phyloP scores from a whole-genome alignment of 2,888 invertebrate species.

The Diachrysia chrysitis region DNA sequence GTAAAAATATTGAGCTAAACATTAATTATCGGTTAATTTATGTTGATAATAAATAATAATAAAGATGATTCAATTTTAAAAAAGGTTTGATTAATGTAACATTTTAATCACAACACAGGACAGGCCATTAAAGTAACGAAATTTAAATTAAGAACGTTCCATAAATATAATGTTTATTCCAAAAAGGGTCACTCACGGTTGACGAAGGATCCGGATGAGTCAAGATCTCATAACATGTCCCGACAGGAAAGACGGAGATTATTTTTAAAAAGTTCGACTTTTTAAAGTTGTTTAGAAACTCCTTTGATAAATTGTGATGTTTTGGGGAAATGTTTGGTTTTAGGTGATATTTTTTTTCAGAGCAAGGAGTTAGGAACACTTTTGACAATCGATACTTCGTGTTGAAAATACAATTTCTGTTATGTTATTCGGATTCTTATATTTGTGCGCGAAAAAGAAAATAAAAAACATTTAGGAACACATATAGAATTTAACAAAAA shows the following conservation, averaged over 20 bases:
- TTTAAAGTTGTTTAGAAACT: conserved; percentile 11
- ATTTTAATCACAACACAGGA: conserved; percentile 15
- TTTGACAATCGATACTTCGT: not conserved
- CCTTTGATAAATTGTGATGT: conserved; percentile 17
- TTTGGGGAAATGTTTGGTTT: not conserved
- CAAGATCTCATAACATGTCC: conserved; percentile 62
- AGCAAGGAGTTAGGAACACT: not conserved
- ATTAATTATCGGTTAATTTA: not conserved
- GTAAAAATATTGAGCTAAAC: not conserved
- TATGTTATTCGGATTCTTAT: too few species aligned
- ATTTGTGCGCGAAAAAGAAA: not conserved
- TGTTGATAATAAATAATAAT: not conserved
- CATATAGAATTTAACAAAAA: too few species aligned
- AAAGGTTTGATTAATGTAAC: conserved; percentile 19
- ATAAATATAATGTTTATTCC: conserved; percentile 34
- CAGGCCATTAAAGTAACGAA: conserved; percentile 40
- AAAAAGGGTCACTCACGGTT: conserved; percentile 55
- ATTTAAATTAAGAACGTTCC: conserved; percentile 31
- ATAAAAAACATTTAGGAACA: too few species aligned
- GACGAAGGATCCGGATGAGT: conserved; percentile 61
- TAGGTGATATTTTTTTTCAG: not conserved
- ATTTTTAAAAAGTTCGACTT: conserved; percentile 36
- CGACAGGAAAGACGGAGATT: conserved; percentile 63
- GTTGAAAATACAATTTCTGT: not conserved
- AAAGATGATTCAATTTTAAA: conserved; percentile 1